Conservation (phyloP, 2,113 vertebrate species). For the Taurulus bubalis region DNA sequence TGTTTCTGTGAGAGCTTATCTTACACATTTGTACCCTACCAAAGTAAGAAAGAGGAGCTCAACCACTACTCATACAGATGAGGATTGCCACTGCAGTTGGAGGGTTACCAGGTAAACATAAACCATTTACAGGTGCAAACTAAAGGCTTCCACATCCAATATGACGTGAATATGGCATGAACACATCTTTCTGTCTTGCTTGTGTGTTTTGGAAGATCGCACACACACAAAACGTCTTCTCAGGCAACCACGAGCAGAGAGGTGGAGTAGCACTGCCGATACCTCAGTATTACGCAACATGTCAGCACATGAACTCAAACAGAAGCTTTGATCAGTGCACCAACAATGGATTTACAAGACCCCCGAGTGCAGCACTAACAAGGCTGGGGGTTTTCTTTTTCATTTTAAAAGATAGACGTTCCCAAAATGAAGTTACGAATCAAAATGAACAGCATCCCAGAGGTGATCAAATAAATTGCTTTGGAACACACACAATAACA, state of each 20-base stretch:
- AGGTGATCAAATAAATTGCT: slow-evolving; percentile 43
- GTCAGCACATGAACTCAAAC: background rate
- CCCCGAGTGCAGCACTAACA: slow-evolving; percentile 6
- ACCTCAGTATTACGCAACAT: background rate
- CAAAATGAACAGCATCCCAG: slow-evolving; percentile 27
- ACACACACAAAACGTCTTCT: background rate
- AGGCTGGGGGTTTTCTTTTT: slow-evolving; percentile 14
- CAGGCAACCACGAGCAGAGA: background rate
- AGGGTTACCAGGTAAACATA: background rate
- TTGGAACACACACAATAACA: slow-evolving; percentile 36
- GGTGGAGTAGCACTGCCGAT: background rate
- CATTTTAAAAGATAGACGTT: slow-evolving; percentile 13
- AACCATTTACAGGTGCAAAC: background rate
- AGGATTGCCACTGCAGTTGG: background rate
- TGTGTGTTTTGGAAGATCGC: background rate
- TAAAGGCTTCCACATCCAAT: background rate
- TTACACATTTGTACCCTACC: background rate
- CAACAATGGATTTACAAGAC: slow-evolving; percentile 10
- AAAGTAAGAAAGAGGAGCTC: background rate
- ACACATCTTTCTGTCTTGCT: background rate
- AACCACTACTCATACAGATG: background rate
- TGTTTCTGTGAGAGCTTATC: background rate
- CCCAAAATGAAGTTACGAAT: slow-evolving; percentile 13
- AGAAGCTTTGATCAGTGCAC: slow-evolving; percentile 11
- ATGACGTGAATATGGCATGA: background rate